phyloP scores from a whole-genome alignment of 2,113 vertebrate species.

The Callopanchax toddi region DNA sequence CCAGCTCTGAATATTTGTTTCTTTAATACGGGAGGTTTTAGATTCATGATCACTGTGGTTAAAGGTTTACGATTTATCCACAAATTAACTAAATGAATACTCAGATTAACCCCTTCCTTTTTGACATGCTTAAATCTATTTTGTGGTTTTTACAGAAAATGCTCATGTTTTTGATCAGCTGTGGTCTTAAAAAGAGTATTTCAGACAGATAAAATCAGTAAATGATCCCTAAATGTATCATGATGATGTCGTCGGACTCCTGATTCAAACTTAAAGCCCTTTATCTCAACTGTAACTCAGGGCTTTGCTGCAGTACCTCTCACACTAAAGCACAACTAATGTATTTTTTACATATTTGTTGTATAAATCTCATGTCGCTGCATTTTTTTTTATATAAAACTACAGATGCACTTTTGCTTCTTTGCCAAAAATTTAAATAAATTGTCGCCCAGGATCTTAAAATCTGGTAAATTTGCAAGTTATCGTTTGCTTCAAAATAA shows the following conservation, averaged over 20 bases:
- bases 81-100: background rate
- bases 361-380: slow-evolving; percentile 26
- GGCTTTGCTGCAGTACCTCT: slow-evolving; percentile 51
- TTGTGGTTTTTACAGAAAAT: background rate
- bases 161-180: slow-evolving; percentile 9
- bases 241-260: too few relatives aligned
- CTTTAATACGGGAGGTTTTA: too few relatives aligned
- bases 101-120: background rate
- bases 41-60: too few relatives aligned
- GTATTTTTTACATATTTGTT: slow-evolving; percentile 24
- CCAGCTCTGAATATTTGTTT: background rate
- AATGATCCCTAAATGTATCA: background rate
- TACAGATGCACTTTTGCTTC: slow-evolving; percentile 30
- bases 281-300: slow-evolving; percentile 49
- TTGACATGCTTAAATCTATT: background rate
- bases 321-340: slow-evolving; percentile 47
- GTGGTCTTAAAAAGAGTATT: slow-evolving; percentile 6
- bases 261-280: slow-evolving; percentile 45
- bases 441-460: background rate
- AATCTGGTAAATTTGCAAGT: too few relatives aligned
- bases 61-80: too few relatives aligned
- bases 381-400: slow-evolving; percentile 43
- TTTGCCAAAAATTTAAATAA: background rate
- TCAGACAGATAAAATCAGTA: too few relatives aligned
- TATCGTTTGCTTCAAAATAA: too few relatives aligned